These are phyloP conservation scores for Sinohyriopsis cumingii DNA, from an alignment of 2,888 invertebrate species.

Conservation along the genomic window DNA sequence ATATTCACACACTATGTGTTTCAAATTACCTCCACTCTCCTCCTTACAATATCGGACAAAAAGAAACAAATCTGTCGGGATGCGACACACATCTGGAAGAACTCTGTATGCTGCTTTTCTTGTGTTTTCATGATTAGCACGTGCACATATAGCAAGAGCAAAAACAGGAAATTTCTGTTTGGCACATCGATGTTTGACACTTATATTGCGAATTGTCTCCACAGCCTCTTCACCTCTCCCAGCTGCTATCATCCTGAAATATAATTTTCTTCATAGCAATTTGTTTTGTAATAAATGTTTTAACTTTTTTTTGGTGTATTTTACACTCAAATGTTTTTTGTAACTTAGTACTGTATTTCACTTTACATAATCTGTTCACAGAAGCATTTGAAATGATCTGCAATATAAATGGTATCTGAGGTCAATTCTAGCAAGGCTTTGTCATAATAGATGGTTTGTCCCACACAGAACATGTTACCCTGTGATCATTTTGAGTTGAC, in stretches of 20 bases:
- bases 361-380: too few species aligned
- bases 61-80: slow-evolving; percentile 78
- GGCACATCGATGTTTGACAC: background rate
- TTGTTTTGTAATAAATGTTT: too few species aligned
- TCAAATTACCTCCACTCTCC: slow-evolving; percentile 53
- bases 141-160: slow-evolving; percentile 79
- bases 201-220: slow-evolving; percentile 39
- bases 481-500: too few species aligned
- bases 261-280: background rate
- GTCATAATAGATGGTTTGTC: too few species aligned
- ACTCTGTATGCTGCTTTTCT: slow-evolving; percentile 76
- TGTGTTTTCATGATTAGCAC: slow-evolving; percentile 69
- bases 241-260: slow-evolving; percentile 56
- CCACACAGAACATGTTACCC: too few species aligned
- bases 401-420: too few species aligned
- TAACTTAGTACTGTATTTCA: too few species aligned
- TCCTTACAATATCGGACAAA: slow-evolving; percentile 77
- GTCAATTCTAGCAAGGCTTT: too few species aligned
- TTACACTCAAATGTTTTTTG: too few species aligned
- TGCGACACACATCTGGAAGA: slow-evolving; percentile 76
- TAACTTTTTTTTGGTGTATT: too few species aligned
- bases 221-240: slow-evolving; percentile 66
- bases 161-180: slow-evolving; percentile 73
- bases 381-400: too few species aligned
- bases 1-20: background rate